A percentile compares a stretch with the other conserved stretches of the same genome.
Conservation (phyloP, 2,797 vertebrate species). For the Pangasius krempfi region DNA sequence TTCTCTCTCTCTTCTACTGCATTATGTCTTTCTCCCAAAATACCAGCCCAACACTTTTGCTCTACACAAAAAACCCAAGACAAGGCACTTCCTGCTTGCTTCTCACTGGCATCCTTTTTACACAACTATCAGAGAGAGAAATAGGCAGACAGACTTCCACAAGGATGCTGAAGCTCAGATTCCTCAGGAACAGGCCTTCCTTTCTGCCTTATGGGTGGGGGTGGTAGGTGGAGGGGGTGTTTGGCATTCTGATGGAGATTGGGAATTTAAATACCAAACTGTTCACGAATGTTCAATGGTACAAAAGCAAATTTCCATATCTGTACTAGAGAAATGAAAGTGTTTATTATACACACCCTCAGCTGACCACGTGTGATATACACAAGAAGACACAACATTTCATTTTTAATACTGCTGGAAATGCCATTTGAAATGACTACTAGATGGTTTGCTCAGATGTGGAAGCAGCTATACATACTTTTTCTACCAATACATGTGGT, state of each 20-base stretch:
- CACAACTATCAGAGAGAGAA: slow-evolving; percentile 59
- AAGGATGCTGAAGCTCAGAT: slow-evolving; percentile 58
- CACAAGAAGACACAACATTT: neutral
- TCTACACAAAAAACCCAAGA: slow-evolving; percentile 9
- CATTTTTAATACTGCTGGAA: neutral
- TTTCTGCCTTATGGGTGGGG: neutral
- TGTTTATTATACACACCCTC: neutral
- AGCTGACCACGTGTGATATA: neutral
- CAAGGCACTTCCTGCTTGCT: slow-evolving; percentile 53
- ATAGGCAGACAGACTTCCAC: slow-evolving; percentile 63
- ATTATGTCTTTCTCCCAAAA: slow-evolving; percentile 7
- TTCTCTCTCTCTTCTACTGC: neutral
- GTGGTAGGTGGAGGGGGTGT: neutral
- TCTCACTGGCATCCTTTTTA: slow-evolving; percentile 57
- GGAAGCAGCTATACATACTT: neutral
- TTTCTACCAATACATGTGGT: neutral
- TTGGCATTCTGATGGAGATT: neutral
- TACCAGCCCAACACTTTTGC: slow-evolving; percentile 45
- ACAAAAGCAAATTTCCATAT: neutral
- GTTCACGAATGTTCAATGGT: neutral
- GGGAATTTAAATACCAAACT: neutral
- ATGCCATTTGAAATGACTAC: neutral
- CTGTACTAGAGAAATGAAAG: neutral
- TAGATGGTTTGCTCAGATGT: neutral
- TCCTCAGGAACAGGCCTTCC: slow-evolving; percentile 47